Evolutionary conservation across 1,140 invertebrate species (phyloP).

Genomic region (Neodiprion pinetum): DNA sequence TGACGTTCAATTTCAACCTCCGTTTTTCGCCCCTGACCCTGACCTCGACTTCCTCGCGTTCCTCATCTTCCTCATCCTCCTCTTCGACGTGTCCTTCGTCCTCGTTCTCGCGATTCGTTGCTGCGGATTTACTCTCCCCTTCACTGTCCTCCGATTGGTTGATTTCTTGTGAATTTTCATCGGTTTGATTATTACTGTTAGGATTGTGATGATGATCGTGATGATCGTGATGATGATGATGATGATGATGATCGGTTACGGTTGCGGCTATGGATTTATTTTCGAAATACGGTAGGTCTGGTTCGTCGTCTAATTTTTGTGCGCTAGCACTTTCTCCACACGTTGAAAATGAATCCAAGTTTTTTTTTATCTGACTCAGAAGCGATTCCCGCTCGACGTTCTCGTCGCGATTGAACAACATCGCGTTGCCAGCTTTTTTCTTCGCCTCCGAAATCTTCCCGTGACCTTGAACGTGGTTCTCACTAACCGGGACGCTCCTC

Average conservation of each 20-base stretch:
- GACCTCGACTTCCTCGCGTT: not conserved
- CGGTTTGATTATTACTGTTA: too few species aligned
- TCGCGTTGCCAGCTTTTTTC: constrained; percentile 5
- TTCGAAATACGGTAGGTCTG: constrained; percentile 57
- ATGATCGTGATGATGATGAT: constrained; percentile 1
- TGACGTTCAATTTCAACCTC: not conserved
- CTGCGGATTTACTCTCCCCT: too few species aligned
- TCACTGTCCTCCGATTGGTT: too few species aligned
- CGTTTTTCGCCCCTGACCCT: not conserved
- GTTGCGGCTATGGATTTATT: constrained; percentile 47
- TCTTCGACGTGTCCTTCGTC: not conserved
- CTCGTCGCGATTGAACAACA: constrained; percentile 18
- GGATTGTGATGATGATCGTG: not conserved
- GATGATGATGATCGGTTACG: not conserved
- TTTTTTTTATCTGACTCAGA: constrained; percentile 59
- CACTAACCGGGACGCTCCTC: not conserved
- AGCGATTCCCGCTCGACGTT: constrained; percentile 33
- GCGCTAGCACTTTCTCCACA: constrained; percentile 49
- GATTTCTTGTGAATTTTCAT: too few species aligned
- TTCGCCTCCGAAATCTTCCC: too few species aligned
- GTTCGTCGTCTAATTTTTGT: constrained; percentile 47
- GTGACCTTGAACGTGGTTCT: constrained; percentile 15
- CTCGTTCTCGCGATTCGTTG: not conserved
- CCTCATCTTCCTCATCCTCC: not conserved
- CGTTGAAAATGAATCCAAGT: constrained; percentile 58